A percentile compares a stretch with the other conserved stretches of the same genome.
phyloP scores from a whole-genome alignment of 23 tunicate genomes.

The Styela clava region DNA sequence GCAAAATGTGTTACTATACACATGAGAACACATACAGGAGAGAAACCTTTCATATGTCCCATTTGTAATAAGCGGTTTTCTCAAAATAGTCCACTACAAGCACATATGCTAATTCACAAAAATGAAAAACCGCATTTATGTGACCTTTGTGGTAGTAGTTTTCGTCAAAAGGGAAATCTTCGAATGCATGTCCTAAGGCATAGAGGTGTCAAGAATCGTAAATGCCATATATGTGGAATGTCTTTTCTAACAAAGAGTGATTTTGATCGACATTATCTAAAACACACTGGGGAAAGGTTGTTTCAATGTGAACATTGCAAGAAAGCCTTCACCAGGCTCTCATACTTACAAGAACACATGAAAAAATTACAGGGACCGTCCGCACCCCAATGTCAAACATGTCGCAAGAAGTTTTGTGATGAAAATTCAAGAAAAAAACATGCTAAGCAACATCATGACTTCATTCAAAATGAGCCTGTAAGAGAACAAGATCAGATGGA shows the following conservation, averaged over 20 bases:
- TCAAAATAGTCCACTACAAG: conserved; percentile 45
- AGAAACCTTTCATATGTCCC: conserved; percentile 58
- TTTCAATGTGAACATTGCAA: conserved; percentile 44
- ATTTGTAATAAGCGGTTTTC: conserved; percentile 45
- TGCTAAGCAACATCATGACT: background rate
- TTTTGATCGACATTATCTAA: conserved; percentile 36
- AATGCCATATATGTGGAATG: conserved; percentile 32
- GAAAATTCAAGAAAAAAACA: conserved; percentile 5
- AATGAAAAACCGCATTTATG: conserved; percentile 54
- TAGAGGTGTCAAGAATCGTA: conserved; percentile 9
- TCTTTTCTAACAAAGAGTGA: conserved; percentile 42
- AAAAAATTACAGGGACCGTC: conserved; percentile 34
- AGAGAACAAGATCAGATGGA: background rate
- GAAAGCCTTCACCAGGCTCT: conserved; percentile 37
- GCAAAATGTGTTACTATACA: conserved; percentile 38
- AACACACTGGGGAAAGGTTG: conserved; percentile 44
- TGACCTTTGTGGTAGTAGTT: conserved; percentile 57
- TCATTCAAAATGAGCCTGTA: background rate
- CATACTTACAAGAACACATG: conserved; percentile 50
- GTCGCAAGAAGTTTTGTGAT: conserved; percentile 18
- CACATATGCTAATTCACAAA: conserved; percentile 48
- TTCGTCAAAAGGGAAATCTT: conserved; percentile 63
- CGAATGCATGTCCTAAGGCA: conserved; percentile 53
- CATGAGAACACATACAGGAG: conserved; percentile 79
- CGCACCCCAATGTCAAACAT: conserved; percentile 23